phyloP scores from a whole-genome alignment of 2,888 invertebrate species.

The Brenthis ino region DNA sequence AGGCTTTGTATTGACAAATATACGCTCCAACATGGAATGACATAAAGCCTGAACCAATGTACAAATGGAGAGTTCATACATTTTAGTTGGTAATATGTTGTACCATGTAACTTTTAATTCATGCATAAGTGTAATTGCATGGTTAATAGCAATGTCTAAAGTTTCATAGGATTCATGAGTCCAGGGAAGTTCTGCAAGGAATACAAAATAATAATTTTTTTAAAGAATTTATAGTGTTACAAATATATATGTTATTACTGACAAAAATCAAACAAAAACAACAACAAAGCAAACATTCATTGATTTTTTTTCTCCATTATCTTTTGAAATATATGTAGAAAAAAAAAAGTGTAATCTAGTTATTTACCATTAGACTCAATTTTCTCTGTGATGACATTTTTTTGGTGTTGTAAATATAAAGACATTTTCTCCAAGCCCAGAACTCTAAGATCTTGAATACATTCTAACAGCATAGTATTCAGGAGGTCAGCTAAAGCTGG shows the following conservation, averaged over 20 bases:
- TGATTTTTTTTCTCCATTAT: background rate
- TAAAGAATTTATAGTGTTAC: background rate
- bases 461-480: conserved; percentile 60
- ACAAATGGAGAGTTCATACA: conserved; percentile 68
- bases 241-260: too few species aligned
- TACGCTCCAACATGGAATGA: conserved; percentile 58
- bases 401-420: conserved; percentile 67
- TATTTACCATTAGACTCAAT: conserved; percentile 64
- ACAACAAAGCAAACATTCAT: background rate
- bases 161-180: conserved; percentile 59
- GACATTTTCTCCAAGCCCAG: conserved; percentile 74
- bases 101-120: conserved; percentile 63
- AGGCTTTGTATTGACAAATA: conserved; percentile 57
- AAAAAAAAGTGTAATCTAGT: background rate
- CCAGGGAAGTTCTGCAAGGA: conserved; percentile 58
- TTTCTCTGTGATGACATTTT: conserved; percentile 59
- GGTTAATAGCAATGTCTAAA: conserved; percentile 65
- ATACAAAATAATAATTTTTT: conserved; percentile 2
- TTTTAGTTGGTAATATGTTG: conserved; percentile 57
- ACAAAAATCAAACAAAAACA: conserved; percentile 10
- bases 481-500: conserved; percentile 57
- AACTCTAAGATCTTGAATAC: conserved; percentile 70
- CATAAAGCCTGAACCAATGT: conserved; percentile 60
- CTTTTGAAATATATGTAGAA: background rate
- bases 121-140: conserved; percentile 56